phyloP scores from a whole-genome alignment of 1,140 invertebrate genomes.

The Orussus abietinus region DNA sequence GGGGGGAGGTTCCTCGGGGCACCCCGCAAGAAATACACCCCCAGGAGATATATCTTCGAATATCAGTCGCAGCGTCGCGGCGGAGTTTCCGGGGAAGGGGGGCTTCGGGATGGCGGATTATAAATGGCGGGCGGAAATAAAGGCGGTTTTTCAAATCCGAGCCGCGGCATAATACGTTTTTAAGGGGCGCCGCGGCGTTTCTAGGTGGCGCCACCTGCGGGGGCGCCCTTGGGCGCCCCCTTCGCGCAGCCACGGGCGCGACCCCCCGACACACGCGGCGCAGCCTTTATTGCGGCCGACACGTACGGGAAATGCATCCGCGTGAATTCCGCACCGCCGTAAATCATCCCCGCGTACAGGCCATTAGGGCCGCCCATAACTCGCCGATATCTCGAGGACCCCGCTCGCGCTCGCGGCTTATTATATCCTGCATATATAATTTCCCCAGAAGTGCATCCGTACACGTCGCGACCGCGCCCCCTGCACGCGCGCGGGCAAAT shows the following conservation, averaged over 20 bases:
- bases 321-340: conserved; percentile 38
- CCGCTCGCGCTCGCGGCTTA: too few relatives aligned
- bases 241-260: too few relatives aligned
- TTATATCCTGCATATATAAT: conserved; percentile 53
- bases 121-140: conserved; percentile 31
- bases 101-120: conserved; percentile 15
- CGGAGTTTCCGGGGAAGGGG: conserved; percentile 27
- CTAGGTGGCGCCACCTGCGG: conserved; percentile 23
- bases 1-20: conserved; percentile 24
- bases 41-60: conserved; percentile 24
- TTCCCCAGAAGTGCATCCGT: conserved; percentile 39
- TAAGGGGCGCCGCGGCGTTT: conserved; percentile 31
- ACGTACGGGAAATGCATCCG: conserved; percentile 22
- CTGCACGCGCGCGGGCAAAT: conserved; percentile 9
- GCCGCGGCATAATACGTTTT: conserved; percentile 33
- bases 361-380: conserved; percentile 50
- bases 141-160: conserved; percentile 32
- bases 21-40: conserved; percentile 22
- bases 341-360: conserved; percentile 47
- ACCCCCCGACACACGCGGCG: conserved; percentile 18
- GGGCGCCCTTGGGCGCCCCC: too few relatives aligned
- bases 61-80: too few relatives aligned
- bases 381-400: conserved; percentile 53
- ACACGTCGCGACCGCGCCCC: conserved; percentile 24
- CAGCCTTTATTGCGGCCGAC: conserved; percentile 26